These are phyloP conservation scores for Pachypanchax playfairii DNA, from an alignment of 2,113 vertebrate species.

Conservation along the genomic window DNA sequence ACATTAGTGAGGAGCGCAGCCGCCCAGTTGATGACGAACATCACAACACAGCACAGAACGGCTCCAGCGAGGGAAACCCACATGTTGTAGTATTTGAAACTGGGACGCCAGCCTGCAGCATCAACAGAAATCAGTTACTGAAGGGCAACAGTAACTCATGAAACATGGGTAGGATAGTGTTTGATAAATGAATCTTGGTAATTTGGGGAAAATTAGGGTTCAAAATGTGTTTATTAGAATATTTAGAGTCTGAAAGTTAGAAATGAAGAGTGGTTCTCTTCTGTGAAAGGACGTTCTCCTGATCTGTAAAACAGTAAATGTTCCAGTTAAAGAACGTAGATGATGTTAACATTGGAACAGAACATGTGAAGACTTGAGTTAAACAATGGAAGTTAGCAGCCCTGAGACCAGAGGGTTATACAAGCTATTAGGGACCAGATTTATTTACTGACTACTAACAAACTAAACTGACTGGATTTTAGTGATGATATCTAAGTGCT, in stretches of 20 bases:
- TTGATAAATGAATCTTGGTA: neutral
- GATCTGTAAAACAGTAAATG: constrained; percentile 8
- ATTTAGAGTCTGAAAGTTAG: too few relatives aligned
- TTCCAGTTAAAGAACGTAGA: constrained; percentile 58
- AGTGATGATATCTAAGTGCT: constrained; percentile 69
- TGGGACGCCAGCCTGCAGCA: constrained; percentile 92
- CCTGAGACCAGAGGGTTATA: constrained; percentile 48
- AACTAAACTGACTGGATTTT: constrained; percentile 68
- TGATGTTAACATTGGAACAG: constrained; percentile 24
- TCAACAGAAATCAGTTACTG: constrained; percentile 17
- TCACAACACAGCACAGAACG: constrained; percentile 93
- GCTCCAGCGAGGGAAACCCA: constrained; percentile 96
- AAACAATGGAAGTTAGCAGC: constrained; percentile 68
- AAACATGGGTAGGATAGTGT: constrained; percentile 62
- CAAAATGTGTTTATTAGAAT: constrained; percentile 1
- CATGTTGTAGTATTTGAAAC: constrained; percentile 99
- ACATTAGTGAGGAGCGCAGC: constrained; percentile 94
- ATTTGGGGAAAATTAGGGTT: constrained; percentile 20
- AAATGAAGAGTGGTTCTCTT: neutral
- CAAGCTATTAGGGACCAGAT: constrained; percentile 29
- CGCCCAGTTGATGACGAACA: constrained; percentile 99
- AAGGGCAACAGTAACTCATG: neutral
- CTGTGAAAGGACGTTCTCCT: neutral
- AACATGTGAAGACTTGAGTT: constrained; percentile 50
- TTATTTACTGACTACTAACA: constrained; percentile 34